Evolutionary conservation across 2,113 vertebrate genomes (phyloP), one percentile per base, ranked within the genome.

Genomic region (Pristiophorus japonicus): DNA sequence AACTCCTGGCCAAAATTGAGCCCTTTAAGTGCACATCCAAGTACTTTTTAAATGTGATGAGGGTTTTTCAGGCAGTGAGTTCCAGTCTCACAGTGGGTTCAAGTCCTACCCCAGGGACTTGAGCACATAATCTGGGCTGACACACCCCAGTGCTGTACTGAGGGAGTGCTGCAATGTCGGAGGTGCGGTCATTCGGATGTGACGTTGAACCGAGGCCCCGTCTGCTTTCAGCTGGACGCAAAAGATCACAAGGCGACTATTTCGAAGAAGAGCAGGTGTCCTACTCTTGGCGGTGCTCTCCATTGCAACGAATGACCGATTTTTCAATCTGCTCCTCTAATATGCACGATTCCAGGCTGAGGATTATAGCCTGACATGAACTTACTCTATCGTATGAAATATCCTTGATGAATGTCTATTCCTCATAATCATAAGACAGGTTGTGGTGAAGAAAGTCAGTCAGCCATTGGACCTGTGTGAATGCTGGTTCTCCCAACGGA

Each of bases 361-460:
- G 88, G 55, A 38, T 34, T 65, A n/a, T 38, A 92, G 59, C 18
- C 59, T 92, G 59, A 38, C 5, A 51, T 92, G n/a, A 92, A 38
- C 42, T 92, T 63, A 27, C 87, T 59, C 51, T 14, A 30, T 90
- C 10, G 51, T 30, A 63, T 34, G 34, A 92, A 63, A 92, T 92
- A 92, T 92, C 22, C 59, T 92, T 92, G 88, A 92, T 42, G 59
- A 65, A 92, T 63, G 59, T 38, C 59, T 63, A 42, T 92, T 92
- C n/a, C 62, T 92, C 88, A 63, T 65, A 63, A 62, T 59, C 11
- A 34, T 92, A 63, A 55, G 34, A 38, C 12, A 92, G n/a, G 63
- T 65, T 92, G n/a, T 22, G 22, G 59, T 8, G 59, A 63, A 92
- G 59, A 20, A 27, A 92, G n/a, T 92, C 88, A 65, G 34, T 92